Base-by-base conservation (phyloP, 2,797 vertebrate genomes). In the Intellagama lesueurii region DNA sequence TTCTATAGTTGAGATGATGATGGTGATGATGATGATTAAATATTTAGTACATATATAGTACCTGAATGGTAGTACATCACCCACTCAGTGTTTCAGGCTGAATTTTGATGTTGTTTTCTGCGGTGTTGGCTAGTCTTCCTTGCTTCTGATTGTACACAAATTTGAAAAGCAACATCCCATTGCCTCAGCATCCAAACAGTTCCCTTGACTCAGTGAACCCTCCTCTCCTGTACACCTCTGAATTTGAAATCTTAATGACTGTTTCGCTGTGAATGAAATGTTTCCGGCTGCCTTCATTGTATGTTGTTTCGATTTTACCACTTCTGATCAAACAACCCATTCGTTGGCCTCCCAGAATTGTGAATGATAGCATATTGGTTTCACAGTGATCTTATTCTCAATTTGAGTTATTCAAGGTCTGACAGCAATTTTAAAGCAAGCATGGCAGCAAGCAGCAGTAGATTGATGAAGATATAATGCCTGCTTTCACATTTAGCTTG, bases 381-480 rank as follows among this genome's bases (percentile, higher is more conserved):
- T 64, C 32, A 11, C 79, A 83, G 40, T n/a, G 70, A 49, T 49
- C n/a, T 64, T 44, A 32, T 83, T 66, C 56, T 66, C 60, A 85
- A 72, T n/a, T 66, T 47, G 28, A 19, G 79, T 89, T 17, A 70
- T n/a, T 72, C 26, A 28, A 80, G 66, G 32, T 68, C 32, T 80
- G 68, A 80, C 8, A 44, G 52, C 68, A 73, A 52, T 69, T 44
- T 90, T 86, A 81, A 85, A 68, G 52, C 28, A 80, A 72, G 28
- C 66, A 60, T 28, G 44, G 4, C 79, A 14, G 76, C 28, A 85
- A 80, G 76, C 30, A 73, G 30, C 6, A 4, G 35, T 73, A 32
- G 16, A 47, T 14, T 85, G 83, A 89, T 89, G 76, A 73, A 80
- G 69, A 89, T 64, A 64, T 64, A 89, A 26, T 85, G 30, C 77